These are phyloP conservation scores for Nesidiocoris tenuis DNA, from an alignment of 2,888 invertebrate genomes.

Conservation along the genomic window DNA sequence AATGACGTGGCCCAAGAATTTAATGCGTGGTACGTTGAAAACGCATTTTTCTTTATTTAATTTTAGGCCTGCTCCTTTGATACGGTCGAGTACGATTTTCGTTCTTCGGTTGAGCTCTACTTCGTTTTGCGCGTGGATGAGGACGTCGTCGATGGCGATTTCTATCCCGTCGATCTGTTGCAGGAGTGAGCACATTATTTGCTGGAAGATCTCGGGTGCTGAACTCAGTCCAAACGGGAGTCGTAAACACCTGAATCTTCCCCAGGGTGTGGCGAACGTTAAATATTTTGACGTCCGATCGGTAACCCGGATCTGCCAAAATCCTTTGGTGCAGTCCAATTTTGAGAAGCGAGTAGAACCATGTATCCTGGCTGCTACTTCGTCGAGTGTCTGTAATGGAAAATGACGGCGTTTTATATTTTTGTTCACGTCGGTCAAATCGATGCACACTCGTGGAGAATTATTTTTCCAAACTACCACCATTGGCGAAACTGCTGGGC, in stretches of 20 bases:
- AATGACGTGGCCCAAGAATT: conserved; percentile 52
- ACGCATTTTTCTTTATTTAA: conserved; percentile 52
- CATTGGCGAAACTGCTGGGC: conserved; percentile 15
- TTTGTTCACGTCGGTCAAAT: conserved; percentile 14
- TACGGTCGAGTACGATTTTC: neutral
- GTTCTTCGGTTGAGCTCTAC: conserved; percentile 16
- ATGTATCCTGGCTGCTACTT: conserved; percentile 10
- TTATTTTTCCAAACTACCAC: conserved; percentile 2
- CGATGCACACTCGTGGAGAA: conserved; percentile 8
- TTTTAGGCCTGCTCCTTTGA: conserved; percentile 49
- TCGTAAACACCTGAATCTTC: conserved; percentile 49
- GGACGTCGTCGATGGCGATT: conserved; percentile 42
- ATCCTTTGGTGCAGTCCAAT: conserved; percentile 51
- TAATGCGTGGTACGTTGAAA: conserved; percentile 38
- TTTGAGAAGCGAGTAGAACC: conserved; percentile 48
- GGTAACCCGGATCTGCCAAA: conserved; percentile 50
- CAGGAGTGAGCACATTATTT: conserved; percentile 45
- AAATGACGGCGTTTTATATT: conserved; percentile 1
- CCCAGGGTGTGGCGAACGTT: conserved; percentile 50
- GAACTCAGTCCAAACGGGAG: conserved; percentile 49
- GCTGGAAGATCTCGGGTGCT: conserved; percentile 48
- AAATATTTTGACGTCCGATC: conserved; percentile 46
- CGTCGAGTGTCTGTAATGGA: conserved; percentile 16
- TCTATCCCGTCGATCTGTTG: conserved; percentile 38
- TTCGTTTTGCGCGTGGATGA: conserved; percentile 23